Base-by-base conservation (phyloP, 2,888 invertebrate species). In the Andrena dorsata region DNA sequence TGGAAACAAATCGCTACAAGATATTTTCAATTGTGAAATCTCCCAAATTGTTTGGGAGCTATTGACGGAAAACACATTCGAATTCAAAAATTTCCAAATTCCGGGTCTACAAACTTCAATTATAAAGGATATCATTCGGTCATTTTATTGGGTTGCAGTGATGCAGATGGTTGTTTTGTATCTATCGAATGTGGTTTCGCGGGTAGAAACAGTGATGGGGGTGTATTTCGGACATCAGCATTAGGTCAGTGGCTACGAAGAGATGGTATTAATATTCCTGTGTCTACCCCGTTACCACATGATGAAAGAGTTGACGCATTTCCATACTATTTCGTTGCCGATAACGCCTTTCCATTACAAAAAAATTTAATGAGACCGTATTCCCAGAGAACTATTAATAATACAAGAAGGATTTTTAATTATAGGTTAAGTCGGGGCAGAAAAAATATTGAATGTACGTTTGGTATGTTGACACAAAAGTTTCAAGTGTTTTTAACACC, bases 401-500 rank as follows among this genome's bases (percentile, higher is more conserved):
- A 28, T 30, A 60, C 2, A 30, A 60, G 30, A 60, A 28, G 60
- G 16, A 32, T 60, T 7, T 60, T 60, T n/a, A 60, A 60, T 1
- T 60, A 60, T 3, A 28, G 60, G 0, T 60, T 30, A 3, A 60
- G 32, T 2, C 32, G n/a, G 1, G 60, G 7, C 28, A 16, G 16
- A 32, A 60, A 32, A 32, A n/a, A 16, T 7, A 60, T 60, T 16
- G 60, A 60, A 60, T 60, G 32, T 28, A 7, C n/a, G 13, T 60
- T 30, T 28, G 60, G 60, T 13, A 60, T 60, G n/a, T 16, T 28
- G 5, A 60, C 60, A 13, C 30, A 60, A 60, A 60, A 60, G 30
- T 30, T 60, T n/a, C 30, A 60, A 30, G 30, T 60, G 28, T 28
- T 60, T 30, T 16, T 28, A n/a, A 32, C 28, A 30, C 16, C n/a